phyloP scores from a whole-genome alignment of 2,888 invertebrate species.

The Sinelater perroti region DNA sequence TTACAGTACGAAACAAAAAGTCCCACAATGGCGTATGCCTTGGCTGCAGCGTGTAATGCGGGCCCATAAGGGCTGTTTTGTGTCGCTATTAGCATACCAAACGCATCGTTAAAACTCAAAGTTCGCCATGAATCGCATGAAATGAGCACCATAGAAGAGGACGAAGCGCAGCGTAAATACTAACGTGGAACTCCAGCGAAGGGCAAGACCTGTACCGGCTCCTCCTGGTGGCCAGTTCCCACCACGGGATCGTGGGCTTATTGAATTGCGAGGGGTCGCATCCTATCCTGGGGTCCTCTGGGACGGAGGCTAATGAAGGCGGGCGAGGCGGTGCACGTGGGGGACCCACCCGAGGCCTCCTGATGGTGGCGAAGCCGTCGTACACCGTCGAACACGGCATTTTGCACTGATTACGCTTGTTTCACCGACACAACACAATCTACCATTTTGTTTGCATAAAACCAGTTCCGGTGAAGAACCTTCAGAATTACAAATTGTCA shows the following conservation, averaged over 20 bases:
- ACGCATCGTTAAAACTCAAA: no score
- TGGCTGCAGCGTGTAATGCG: no score
- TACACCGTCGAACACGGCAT: conserved; percentile 69
- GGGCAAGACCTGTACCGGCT: conserved; percentile 85
- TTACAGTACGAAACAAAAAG: background rate
- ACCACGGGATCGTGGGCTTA: conserved; percentile 84
- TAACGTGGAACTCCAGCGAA: conserved; percentile 72
- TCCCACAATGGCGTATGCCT: no score
- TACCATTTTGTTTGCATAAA: background rate
- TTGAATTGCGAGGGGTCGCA: conserved; percentile 71
- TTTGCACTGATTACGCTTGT: no score
- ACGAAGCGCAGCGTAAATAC: no score
- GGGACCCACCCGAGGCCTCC: conserved; percentile 65
- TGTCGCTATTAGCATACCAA: no score
- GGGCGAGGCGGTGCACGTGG: conserved; percentile 56
- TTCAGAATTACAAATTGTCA: no score
- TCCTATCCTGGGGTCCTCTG: conserved; percentile 72
- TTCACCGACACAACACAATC: background rate
- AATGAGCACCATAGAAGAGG: no score
- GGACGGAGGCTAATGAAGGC: conserved; percentile 58
- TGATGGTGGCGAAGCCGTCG: conserved; percentile 89
- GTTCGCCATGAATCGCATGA: no score
- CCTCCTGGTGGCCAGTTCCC: conserved; percentile 81
- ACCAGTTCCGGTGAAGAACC: background rate
- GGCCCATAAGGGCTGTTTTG: no score